Conservation (phyloP, 1,140 invertebrate genomes). For the Pentalonia nigronervosa region DNA sequence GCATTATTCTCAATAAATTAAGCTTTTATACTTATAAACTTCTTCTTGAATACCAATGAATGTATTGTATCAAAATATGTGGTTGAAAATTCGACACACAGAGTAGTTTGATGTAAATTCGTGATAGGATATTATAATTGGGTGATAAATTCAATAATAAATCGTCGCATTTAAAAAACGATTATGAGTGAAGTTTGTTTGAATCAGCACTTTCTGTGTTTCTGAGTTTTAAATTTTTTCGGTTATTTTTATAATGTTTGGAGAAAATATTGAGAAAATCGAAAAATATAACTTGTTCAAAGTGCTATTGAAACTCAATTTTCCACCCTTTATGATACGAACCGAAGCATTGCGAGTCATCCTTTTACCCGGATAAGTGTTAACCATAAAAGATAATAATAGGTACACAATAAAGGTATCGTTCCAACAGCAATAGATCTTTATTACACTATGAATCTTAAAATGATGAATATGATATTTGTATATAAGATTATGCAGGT, state of each 20-base stretch:
- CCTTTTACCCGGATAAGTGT: constrained; percentile 7
- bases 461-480: not conserved
- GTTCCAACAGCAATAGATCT: not conserved
- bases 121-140: not conserved
- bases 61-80: too few relatives aligned
- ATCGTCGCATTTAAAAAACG: not conserved
- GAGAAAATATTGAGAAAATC: not conserved
- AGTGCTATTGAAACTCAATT: not conserved
- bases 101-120: not conserved
- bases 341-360: not conserved
- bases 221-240: not conserved
- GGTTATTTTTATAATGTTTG: not conserved
- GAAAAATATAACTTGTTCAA: constrained; percentile 12
- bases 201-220: not conserved
- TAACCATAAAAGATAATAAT: constrained; percentile 18
- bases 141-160: not conserved
- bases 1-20: not conserved
- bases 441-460: not conserved
- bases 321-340: constrained; percentile 1
- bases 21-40: not conserved
- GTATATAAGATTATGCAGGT: not conserved
- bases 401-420: not conserved
- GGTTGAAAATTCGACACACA: not conserved
- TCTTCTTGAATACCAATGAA: not conserved
- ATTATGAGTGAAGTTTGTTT: not conserved